Evolutionary conservation across 2,888 invertebrate genomes (phyloP).

Genomic region (Suillia variegata): DNA sequence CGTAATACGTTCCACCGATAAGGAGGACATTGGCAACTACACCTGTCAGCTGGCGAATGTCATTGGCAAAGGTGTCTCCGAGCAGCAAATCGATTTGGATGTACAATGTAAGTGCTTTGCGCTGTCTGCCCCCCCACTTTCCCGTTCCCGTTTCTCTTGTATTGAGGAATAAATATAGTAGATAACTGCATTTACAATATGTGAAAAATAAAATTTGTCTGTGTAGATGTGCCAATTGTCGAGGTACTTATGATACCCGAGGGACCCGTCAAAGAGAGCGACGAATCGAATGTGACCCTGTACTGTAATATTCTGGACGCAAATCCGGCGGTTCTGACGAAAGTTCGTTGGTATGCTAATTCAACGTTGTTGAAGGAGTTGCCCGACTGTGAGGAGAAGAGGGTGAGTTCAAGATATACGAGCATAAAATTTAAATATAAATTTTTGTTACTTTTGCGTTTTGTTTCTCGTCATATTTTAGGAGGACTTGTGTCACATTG

Average conservation of each 20-base stretch:
- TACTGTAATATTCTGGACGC: constrained; percentile 80
- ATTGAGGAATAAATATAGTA: not conserved
- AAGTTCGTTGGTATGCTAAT: constrained; percentile 87
- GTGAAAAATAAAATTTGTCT: not conserved
- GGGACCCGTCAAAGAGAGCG: constrained; percentile 77
- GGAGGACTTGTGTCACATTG: constrained; percentile 79
- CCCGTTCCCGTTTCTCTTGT: not conserved
- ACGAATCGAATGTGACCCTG: constrained; percentile 79
- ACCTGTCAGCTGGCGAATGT: constrained; percentile 80
- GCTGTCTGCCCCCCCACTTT: not conserved
- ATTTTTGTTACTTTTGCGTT: not conserved
- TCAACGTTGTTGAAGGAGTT: constrained; percentile 82
- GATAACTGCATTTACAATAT: not conserved
- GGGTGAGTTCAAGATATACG: constrained; percentile 40
- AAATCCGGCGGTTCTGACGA: constrained; percentile 74
- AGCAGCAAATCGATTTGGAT: constrained; percentile 76
- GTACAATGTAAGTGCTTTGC: constrained; percentile 85
- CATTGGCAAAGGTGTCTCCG: constrained; percentile 76
- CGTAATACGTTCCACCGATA: constrained; percentile 75
- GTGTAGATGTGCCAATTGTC: constrained; percentile 82
- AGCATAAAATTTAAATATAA: not conserved
- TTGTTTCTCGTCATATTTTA: constrained; percentile 25
- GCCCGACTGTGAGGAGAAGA: constrained; percentile 71
- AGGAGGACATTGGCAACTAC: constrained; percentile 84
- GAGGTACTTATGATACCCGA: constrained; percentile 77